These are phyloP conservation scores for Tympanoctomys barrerae DNA, from an alignment of 2,797 vertebrate genomes.

Conservation along the genomic window DNA sequence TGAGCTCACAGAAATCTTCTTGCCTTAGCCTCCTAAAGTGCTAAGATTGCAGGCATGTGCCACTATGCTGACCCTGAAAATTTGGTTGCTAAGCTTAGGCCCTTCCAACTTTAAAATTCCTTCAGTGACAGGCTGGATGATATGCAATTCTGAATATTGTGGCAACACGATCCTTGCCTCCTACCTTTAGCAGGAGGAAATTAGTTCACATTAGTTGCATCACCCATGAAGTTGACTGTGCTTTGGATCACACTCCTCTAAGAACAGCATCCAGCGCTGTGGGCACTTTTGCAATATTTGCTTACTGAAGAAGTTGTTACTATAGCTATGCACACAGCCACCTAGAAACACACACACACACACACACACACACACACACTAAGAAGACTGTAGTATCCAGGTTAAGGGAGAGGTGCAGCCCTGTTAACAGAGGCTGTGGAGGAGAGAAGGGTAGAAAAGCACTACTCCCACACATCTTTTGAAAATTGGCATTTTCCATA, in stretches of 20 bases:
- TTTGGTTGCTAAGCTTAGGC: not conserved
- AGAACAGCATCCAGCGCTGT: not conserved
- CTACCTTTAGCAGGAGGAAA: not conserved
- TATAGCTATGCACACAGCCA: not conserved
- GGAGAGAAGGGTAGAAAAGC: not conserved
- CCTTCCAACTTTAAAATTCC: not conserved
- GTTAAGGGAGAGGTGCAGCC: not conserved
- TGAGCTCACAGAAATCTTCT: not conserved
- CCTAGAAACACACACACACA: not conserved
- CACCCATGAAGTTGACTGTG: not conserved
- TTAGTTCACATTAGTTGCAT: not conserved
- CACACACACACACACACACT: not conserved
- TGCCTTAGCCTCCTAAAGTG: not conserved
- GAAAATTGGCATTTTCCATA: not conserved
- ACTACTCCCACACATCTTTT: not conserved
- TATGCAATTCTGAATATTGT: not conserved
- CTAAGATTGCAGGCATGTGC: not conserved
- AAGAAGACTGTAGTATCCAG: not conserved
- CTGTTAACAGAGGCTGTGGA: not conserved
- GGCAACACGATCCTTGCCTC: not conserved
- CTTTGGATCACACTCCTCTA: not conserved
- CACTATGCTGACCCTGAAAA: not conserved
- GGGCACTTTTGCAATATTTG: not conserved
- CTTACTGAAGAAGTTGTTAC: not conserved
- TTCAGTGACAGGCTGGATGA: not conserved